Percentiles rank a stretch among this genome's conserved stretches.
phyloP scores from a whole-genome alignment of 2,797 vertebrate genomes.

The Sparus aurata region DNA sequence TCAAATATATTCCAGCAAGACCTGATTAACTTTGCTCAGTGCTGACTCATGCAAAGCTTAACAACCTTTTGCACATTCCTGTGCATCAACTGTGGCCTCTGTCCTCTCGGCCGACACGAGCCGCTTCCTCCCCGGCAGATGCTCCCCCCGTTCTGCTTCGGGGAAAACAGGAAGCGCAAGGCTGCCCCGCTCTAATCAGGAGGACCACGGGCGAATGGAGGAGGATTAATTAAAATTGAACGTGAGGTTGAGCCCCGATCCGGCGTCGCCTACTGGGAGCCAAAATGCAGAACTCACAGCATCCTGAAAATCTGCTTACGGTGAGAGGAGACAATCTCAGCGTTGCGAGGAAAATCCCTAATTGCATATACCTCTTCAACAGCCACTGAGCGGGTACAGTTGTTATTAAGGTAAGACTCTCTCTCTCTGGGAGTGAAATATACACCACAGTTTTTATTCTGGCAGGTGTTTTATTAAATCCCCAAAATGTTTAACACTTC shows the following conservation, averaged over 20 bases:
- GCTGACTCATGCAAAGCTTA: conserved; percentile 26
- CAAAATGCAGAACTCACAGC: conserved; percentile 52
- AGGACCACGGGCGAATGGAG: conserved; percentile 49
- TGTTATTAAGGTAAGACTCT: background rate
- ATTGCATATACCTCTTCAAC: conserved; percentile 7
- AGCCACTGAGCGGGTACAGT: background rate
- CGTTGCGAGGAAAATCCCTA: conserved; percentile 8
- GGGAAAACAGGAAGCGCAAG: conserved; percentile 51
- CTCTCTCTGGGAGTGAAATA: background rate
- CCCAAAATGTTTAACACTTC: background rate
- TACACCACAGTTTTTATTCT: background rate
- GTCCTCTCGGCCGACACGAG: conserved; percentile 15
- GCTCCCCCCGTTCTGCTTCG: conserved; percentile 37
- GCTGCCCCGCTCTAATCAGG: conserved; percentile 55
- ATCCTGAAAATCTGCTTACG: conserved; percentile 67
- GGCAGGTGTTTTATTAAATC: background rate
- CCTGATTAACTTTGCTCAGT: conserved; percentile 1
- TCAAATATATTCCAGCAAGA: conserved; percentile 5
- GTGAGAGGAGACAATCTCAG: conserved; percentile 45
- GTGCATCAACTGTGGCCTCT: conserved; percentile 17
- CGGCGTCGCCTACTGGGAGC: conserved; percentile 50
- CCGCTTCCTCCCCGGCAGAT: conserved; percentile 52
- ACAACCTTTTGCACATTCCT: conserved; percentile 45
- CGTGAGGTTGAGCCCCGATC: conserved; percentile 60
- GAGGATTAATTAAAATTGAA: conserved; percentile 77